Evolutionary conservation across 1,140 invertebrate species (phyloP), one percentile per base, ranked within the genome.

Genomic region (Cydia fagiglandana): DNA sequence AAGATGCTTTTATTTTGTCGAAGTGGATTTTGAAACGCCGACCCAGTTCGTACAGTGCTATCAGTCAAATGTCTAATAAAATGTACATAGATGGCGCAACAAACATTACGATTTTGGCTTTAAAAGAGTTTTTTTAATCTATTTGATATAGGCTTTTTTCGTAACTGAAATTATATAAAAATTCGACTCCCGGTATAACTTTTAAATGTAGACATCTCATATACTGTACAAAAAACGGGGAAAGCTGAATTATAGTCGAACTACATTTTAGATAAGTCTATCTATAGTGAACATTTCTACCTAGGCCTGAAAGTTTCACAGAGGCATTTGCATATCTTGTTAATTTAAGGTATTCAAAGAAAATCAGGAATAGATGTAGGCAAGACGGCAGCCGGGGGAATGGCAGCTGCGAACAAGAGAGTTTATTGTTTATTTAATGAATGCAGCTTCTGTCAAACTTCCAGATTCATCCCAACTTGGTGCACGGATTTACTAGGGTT

Each of bases 381-480:
- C 7, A 61, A 24, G 56, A 24, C 56, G 17, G 53, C 53, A 61
- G 56, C 50, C 20, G 17, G 15, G 28, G 34, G 66, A 70, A 70
- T 70, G 38, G 34, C 66, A 70, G 66, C 64, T 68, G 12, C 15
- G 66, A 70, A 38, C 66, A 70, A 45, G 66, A n/a, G 12, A 38
- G 66, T 38, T 70, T 70, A 70, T 70, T 70, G 66, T 70, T 41
- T 70, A 70, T 70, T 45, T 70, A 70, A 70, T 70, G 66, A 41
- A 70, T 70, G 66, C 66, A 70, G 66, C 30, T 70, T 70, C 56
- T 17, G 53, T 68, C 64, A 38, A 70, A 70, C 66, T 70, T 70
- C 66, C 66, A 70, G 66, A 66, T 70, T 6, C 66, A 70, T 70
- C 34, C 38, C 66, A 70, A 70, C 30, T 70, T n/a, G 30, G 30